Evolutionary conservation across 2,888 invertebrate genomes (phyloP).

Genomic region (Tethea ocularis): DNA sequence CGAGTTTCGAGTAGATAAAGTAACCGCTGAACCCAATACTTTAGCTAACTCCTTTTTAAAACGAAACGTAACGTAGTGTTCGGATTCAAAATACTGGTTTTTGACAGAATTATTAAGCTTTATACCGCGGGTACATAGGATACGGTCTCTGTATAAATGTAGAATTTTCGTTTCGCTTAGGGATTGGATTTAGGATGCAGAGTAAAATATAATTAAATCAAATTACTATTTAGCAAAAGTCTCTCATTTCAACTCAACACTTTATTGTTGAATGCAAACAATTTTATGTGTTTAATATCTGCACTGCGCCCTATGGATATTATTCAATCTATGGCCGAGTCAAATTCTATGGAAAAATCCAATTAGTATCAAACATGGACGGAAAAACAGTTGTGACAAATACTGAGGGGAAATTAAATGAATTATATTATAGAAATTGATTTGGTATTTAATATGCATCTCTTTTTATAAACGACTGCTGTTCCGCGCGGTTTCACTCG

Average conservation of each 20-base stretch:
- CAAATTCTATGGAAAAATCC: neutral
- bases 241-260: neutral
- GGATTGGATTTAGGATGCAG: neutral
- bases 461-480: too few relatives aligned
- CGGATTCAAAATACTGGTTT: neutral
- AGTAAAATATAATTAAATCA: neutral
- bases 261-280: neutral
- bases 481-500: too few relatives aligned
- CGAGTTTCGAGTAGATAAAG: constrained; percentile 38
- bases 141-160: too few relatives aligned
- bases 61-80: neutral
- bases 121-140: neutral
- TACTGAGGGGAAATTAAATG: too few relatives aligned
- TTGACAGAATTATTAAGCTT: neutral
- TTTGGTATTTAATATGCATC: too few relatives aligned
- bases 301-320: neutral
- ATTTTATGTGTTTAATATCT: too few relatives aligned
- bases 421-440: too few relatives aligned
- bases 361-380: neutral
- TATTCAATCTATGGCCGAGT: too few relatives aligned
- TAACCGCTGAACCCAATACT: constrained; percentile 31
- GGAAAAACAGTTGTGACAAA: too few relatives aligned
- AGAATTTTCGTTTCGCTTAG: too few relatives aligned
- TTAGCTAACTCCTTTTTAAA: constrained; percentile 21
- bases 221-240: neutral